Base-by-base conservation (phyloP, 2,888 invertebrate species). In the Ariolimax columbianus region DNA sequence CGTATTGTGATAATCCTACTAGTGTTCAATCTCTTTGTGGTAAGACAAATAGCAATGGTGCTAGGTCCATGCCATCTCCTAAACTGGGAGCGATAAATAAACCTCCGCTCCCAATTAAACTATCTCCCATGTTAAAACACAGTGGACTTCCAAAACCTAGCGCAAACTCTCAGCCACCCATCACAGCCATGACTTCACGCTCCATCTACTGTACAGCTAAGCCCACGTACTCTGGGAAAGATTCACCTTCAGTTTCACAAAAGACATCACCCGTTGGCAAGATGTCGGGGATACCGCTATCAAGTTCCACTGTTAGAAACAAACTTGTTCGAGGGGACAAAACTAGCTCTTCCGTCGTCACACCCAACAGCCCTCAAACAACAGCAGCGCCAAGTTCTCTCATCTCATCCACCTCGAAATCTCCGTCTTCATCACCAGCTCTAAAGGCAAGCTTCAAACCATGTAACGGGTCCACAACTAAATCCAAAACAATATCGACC, bases 41-140 rank as follows among this genome's bases (percentile, higher is more conserved):
- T 30, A 83, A 83, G 59, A 73, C 68, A 33, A 63, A 86, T 43
- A 23, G 75, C 11, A 47, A 36, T 68, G 70, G 55, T n/a, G 38
- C 47, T 23, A 14, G 43, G 17, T 81, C 78, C 26, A 17, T 66
- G 9, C 30, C 59, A 2, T 80, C 87, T 55, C 81, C 78, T 14
- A 85, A 55, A 75, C 47, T 82, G 30, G 82, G 70, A 9, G 80
- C 81, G 47, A 88, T 86, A 82, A 87, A 85, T 78, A 91, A 91
- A 89, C 91, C 91, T 38, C 91, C 92, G 9, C 90, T 91, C 75
- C 91, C 92, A 33, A 85, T 88, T n/a, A 91, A 91, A 88, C 88
- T 89, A 26, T 88, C 88, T 66, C 72, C 86, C 9, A 77, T 80
- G 17, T 40, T 73, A 33, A 77, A 72, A 70, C 79, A 73, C 19